These are phyloP conservation scores for Petroica traversi DNA, from an alignment of 2,113 vertebrate species.

Conservation along the genomic window DNA sequence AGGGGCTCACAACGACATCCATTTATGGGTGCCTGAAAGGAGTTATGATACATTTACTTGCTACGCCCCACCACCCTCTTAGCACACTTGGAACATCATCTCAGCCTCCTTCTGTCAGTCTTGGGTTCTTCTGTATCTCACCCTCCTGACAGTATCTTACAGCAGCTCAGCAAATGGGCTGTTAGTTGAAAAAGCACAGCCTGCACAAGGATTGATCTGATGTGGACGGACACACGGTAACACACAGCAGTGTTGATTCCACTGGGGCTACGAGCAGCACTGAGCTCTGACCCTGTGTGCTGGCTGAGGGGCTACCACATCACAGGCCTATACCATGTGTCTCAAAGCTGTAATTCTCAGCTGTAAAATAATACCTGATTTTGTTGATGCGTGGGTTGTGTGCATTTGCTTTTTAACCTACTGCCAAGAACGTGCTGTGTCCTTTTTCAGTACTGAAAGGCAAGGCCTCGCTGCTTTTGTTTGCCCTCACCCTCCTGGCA, in stretches of 20 bases:
- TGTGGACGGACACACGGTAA: background rate
- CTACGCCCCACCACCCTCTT: background rate
- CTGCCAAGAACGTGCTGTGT: background rate
- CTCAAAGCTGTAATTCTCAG: background rate
- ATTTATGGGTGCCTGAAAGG: slow-evolving; percentile 87
- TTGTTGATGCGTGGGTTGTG: background rate
- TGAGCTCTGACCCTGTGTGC: background rate
- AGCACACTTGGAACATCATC: background rate
- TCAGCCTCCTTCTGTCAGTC: background rate
- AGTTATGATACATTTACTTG: background rate
- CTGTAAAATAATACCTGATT: background rate
- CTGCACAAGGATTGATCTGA: background rate
- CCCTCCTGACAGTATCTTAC: background rate
- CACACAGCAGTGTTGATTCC: background rate
- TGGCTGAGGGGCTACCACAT: background rate
- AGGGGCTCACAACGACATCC: slow-evolving; percentile 96
- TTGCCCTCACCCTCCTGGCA: background rate
- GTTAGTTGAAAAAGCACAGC: background rate
- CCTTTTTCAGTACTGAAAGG: background rate
- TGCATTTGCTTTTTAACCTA: background rate
- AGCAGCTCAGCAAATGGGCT: background rate
- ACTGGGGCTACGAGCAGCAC: background rate
- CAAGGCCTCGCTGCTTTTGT: background rate
- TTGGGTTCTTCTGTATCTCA: background rate
- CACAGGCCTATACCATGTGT: accelerated